Base-by-base conservation (phyloP, 1,140 invertebrate species). In the Hyposmocoma kahamanoa region DNA sequence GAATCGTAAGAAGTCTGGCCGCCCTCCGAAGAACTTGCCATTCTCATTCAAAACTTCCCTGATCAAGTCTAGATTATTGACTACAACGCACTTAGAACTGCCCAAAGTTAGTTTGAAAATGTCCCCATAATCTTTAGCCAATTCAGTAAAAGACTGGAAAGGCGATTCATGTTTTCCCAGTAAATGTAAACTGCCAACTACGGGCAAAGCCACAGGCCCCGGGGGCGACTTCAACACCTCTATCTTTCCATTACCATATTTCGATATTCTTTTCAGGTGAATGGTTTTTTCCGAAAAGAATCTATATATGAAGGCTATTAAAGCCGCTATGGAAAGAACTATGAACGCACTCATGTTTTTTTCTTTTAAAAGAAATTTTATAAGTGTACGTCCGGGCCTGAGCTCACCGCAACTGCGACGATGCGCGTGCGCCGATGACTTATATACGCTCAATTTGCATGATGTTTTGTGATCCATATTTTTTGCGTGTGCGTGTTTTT, bases 21-120 rank as follows among this genome's bases (percentile, higher is more conserved):
- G 84, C 4, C 93, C 93, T 1, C 93, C 93, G 75, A 97, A 95
- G 56, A 91, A 90, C 47, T 90, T 91, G 26, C 93, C 93, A 74
- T 95, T 95, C 50, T 91, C 89, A 64, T 95, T 92, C 11, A 96
- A 87, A 13, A 96, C 93, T 72, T 95, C 93, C 51, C 91, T 90
- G 56, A 96, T 93, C 10, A 91, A 70, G 2, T 90, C 86, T 60
- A 92, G 89, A 58, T 90, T 93, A 69, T 92, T 95, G 17, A 96
- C 91, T 10, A 97, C 90, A 3, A 96, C 81, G 66, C 93, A 94
- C 15, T 90, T 89, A 0, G 88, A 88, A 0, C 87, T 80, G 0
- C 95, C 95, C 41, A 97, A 80, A 28, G 88, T 90, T 30, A 96
- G 84, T 30, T 89, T 89, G 72, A 91, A 95, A 28, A 96, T 90